Conservation (phyloP, 2,113 vertebrate species). For the Ammodytes marinus region DNA sequence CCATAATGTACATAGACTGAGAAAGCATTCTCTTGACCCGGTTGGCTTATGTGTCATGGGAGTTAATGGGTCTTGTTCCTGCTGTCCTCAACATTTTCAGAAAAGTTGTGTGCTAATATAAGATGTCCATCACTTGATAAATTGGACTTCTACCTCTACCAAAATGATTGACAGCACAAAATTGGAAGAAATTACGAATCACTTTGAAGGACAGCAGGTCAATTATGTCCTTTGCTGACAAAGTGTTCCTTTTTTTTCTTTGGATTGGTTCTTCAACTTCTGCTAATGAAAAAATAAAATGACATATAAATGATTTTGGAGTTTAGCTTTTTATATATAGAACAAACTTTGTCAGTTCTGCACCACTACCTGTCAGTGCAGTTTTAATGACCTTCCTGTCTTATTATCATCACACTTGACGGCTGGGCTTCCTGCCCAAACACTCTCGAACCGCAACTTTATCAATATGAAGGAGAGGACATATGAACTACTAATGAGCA, state of each 20-base stretch:
- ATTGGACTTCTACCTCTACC: slow-evolving; percentile 45
- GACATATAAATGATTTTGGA: slow-evolving; percentile 13
- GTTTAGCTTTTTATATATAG: slow-evolving; percentile 29
- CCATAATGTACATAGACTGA: background rate
- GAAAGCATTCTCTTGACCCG: slow-evolving; percentile 1
- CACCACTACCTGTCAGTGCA: background rate
- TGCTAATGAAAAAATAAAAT: slow-evolving; percentile 48
- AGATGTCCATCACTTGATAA: slow-evolving; percentile 64
- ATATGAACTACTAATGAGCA: background rate
- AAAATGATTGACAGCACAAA: slow-evolving; percentile 70
- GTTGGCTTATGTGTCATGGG: slow-evolving; percentile 1
- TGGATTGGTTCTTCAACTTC: slow-evolving; percentile 20
- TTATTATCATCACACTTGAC: slow-evolving; percentile 33
- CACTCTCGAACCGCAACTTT: background rate
- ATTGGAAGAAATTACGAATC: slow-evolving; percentile 61
- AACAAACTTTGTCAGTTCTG: background rate
- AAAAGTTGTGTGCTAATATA: slow-evolving; percentile 29
- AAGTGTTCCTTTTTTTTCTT: background rate
- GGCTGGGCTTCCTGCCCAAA: slow-evolving; percentile 15
- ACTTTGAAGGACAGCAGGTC: slow-evolving; percentile 63
- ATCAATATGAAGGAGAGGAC: background rate
- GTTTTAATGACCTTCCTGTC: slow-evolving; percentile 51
- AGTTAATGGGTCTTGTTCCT: slow-evolving; percentile 47
- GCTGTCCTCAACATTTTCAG: slow-evolving; percentile 21
- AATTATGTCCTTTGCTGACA: slow-evolving; percentile 34